Conservation (phyloP, 64 coral and sea anemone genomes). For the Montipora capricornis region DNA sequence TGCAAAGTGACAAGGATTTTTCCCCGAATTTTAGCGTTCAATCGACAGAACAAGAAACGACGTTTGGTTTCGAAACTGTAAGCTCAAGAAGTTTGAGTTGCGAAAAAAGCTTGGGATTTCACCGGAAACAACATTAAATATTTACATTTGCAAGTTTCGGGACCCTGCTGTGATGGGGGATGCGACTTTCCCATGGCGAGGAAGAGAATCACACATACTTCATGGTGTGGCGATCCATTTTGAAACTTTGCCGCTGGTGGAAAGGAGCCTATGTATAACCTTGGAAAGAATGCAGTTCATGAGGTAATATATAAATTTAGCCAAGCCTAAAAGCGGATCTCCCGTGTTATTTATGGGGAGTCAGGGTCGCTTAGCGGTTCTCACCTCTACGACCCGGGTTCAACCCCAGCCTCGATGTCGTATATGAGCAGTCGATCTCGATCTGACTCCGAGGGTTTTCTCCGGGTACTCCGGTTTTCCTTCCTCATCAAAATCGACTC, state of each 20-base stretch:
- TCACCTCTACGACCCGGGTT: too few relatives aligned
- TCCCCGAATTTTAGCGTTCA: slow-evolving; percentile 66
- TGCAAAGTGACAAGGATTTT: not conserved
- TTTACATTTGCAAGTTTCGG: slow-evolving; percentile 74
- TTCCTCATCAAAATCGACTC: too few relatives aligned
- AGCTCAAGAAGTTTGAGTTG: not conserved
- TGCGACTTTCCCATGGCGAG: slow-evolving; percentile 78
- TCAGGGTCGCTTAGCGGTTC: too few relatives aligned
- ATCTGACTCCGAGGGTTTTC: too few relatives aligned
- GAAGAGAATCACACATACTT: slow-evolving; percentile 23
- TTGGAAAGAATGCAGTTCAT: slow-evolving; percentile 81
- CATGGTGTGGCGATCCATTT: slow-evolving; percentile 77
- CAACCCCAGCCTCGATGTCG: too few relatives aligned
- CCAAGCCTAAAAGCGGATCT: too few relatives aligned
- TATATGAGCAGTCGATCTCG: too few relatives aligned
- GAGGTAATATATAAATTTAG: slow-evolving; percentile 37
- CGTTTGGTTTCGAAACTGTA: slow-evolving; percentile 65
- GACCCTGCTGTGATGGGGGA: slow-evolving; percentile 20
- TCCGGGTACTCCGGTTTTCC: too few relatives aligned
- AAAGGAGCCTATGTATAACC: slow-evolving; percentile 21
- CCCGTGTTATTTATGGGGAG: too few relatives aligned
- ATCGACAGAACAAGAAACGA: slow-evolving; percentile 68
- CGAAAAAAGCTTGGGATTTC: slow-evolving; percentile 46
- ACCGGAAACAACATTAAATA: slow-evolving; percentile 67
- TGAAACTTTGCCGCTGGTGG: slow-evolving; percentile 79